Conservation (phyloP, 2,113 vertebrate species). For the Microtus oregoni region DNA sequence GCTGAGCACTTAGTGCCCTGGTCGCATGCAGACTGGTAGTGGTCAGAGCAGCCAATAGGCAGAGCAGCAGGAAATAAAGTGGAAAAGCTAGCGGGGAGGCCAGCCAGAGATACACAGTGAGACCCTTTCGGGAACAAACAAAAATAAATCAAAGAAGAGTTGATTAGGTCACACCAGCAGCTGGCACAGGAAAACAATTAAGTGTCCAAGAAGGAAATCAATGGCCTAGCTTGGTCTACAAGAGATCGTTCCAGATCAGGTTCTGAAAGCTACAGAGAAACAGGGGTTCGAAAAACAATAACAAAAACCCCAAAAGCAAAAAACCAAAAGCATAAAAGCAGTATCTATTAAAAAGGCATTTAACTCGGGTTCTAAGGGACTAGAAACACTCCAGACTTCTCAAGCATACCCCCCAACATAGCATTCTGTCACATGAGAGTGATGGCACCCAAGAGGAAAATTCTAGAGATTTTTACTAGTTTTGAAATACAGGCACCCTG, state of each 20-base stretch:
- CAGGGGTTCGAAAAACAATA: no score
- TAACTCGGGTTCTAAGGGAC: background rate
- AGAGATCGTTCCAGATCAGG: no score
- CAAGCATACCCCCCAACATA: background rate
- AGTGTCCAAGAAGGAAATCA: background rate
- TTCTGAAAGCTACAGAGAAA: no score
- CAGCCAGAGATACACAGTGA: background rate
- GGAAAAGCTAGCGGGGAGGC: background rate
- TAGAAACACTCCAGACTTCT: background rate
- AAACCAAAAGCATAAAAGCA: background rate
- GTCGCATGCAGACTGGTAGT: fast-evolving
- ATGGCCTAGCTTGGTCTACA: background rate
- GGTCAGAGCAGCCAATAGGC: background rate
- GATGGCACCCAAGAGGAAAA: background rate
- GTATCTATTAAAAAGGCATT: background rate
- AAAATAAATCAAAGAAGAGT: background rate
- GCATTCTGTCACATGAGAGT: background rate
- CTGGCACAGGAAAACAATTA: background rate
- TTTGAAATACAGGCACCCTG: background rate
- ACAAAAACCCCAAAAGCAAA: no score
- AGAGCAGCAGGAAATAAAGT: background rate
- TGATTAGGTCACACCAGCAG: background rate
- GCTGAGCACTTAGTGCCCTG: background rate
- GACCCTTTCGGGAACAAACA: background rate
- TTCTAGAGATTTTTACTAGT: background rate